Evolutionary conservation across 2,113 vertebrate genomes (phyloP).

Genomic region (Phalacrocorax pelagicus): DNA sequence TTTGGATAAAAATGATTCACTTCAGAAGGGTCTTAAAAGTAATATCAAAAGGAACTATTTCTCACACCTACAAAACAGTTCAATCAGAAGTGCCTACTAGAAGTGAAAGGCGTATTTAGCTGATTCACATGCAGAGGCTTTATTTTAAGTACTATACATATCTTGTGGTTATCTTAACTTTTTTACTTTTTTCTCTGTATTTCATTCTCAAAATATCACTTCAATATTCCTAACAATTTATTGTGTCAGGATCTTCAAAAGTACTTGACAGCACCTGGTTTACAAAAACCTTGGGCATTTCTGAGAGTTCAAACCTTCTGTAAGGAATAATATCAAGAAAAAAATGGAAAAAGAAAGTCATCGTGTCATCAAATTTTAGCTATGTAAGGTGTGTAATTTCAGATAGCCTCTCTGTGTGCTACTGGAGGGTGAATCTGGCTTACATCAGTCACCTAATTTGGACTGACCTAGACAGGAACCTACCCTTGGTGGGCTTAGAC

Average conservation of each 20-base stretch:
- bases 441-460: not conserved
- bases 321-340: not conserved
- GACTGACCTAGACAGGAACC: not conserved
- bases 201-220: not conserved
- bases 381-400: not conserved
- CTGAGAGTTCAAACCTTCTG: not conserved
- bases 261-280: not conserved
- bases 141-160: not conserved
- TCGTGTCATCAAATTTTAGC: not conserved
- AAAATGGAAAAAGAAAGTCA: not conserved
- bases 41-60: not conserved
- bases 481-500: not conserved
- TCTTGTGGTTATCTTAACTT: not conserved
- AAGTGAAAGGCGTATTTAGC: not conserved
- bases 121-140: not conserved
- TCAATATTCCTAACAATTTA: not conserved
- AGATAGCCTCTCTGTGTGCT: not conserved
- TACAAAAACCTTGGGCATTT: not conserved
- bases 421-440: not conserved
- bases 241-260: not conserved
- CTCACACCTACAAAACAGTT: not conserved
- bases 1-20: not conserved
- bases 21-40: slow-evolving; percentile 3
- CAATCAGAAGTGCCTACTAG: not conserved
- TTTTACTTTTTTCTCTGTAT: not conserved